These are phyloP conservation scores for Luscinia megarhynchos DNA, from an alignment of 2,797 vertebrate species.

Conservation along the genomic window DNA sequence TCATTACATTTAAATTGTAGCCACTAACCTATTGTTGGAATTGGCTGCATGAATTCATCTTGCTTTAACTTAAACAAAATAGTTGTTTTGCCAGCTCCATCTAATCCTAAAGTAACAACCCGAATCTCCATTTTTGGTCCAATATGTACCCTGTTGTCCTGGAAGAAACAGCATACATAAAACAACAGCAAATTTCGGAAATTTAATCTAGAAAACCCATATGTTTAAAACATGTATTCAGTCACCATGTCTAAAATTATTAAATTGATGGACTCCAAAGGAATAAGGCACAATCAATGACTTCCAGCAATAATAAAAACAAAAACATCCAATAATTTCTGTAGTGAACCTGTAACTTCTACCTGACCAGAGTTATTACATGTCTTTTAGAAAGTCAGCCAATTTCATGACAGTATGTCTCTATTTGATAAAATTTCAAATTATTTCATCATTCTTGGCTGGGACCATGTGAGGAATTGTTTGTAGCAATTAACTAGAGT, in stretches of 20 bases:
- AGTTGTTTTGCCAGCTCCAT: constrained; percentile 97
- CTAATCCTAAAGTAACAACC: constrained; percentile 94
- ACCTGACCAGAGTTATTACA: background rate
- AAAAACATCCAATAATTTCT: background rate
- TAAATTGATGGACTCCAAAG: background rate
- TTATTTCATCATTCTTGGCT: background rate
- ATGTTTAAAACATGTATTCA: background rate
- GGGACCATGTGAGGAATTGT: background rate
- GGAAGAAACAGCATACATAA: background rate
- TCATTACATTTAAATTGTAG: background rate
- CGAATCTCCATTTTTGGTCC: constrained; percentile 99
- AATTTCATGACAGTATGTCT: background rate
- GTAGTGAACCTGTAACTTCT: background rate
- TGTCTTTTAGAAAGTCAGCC: background rate
- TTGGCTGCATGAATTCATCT: constrained; percentile 99
- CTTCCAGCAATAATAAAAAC: background rate
- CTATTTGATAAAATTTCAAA: background rate
- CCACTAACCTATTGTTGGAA: constrained; percentile 94
- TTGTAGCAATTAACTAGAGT: background rate
- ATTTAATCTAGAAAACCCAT: background rate
- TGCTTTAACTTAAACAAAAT: constrained; percentile 99
- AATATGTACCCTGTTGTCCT: constrained; percentile 99
- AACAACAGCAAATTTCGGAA: background rate
- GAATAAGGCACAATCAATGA: background rate
- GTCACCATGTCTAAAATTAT: background rate